Base-by-base conservation (phyloP, 1,140 invertebrate genomes). In the Sminthurinus signatus region DNA sequence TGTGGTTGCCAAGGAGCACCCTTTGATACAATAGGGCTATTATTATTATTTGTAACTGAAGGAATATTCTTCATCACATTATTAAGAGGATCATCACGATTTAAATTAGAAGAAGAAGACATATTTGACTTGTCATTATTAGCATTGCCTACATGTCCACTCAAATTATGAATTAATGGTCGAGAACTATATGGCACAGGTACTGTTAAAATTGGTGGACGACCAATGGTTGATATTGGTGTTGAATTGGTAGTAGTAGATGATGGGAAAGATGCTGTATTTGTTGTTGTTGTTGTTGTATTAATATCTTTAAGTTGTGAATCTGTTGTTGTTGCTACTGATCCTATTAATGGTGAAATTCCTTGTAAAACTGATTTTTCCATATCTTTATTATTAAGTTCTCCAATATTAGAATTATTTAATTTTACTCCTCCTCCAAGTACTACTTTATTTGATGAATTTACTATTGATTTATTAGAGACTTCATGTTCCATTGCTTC, bases 1-100 rank as follows among this genome's bases (percentile, higher is more conserved):
- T 71, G 70, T 14, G 70, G 70, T 56, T 71, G 70, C 70, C 70
- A 71, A 46, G 70, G 64, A 56, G 62, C 58, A 52, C 65, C 62
- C 50, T 25, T 52, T 10, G 50, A 36, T 19, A 29, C 48, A 60
- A 52, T 25, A n/a, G n/a, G n/a, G n/a, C n/a, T n/a, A n/a, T n/a
- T n/a, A 27, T 15, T 28, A 3, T 5, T 2, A 28, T 15, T 23
- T 5, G 23, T 23, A 52, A 14, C 23, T 5, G 50, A 29, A 15
- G 50, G 50, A 2, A 52, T 10, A 29, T 14, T 27, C 50, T 52
- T 52, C 50, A 52, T 52, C 50, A 52, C 50, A 52, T 12, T 52
- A n/a, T n/a, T n/a, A n/a, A n/a, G n/a, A n/a, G 21, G 46, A 23
- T 52, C 50, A 52, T 52, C 50, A 52, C 50, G 50, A 29, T 52